Conservation (phyloP, 2,113 vertebrate genomes). For the Paratilapia polleni region DNA sequence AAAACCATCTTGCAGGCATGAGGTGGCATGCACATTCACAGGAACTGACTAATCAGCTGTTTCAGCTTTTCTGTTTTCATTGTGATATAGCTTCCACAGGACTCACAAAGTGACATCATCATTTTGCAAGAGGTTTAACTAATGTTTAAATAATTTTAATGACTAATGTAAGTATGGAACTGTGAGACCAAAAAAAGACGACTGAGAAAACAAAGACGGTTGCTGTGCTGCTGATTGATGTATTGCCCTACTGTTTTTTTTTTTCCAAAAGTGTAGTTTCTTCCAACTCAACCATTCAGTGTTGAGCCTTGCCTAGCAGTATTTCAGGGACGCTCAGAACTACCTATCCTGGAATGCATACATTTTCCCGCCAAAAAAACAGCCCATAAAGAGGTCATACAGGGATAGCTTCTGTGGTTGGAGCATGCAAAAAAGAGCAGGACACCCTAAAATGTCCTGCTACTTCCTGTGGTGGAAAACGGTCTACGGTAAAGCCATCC, state of each 20-base stretch:
- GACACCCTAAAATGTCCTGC: not conserved
- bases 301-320: not conserved
- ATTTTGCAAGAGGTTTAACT: not conserved
- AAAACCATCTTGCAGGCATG: not conserved
- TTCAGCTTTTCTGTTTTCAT: not conserved
- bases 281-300: not conserved
- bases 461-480: not conserved
- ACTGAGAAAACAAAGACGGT: not conserved
- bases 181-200: not conserved
- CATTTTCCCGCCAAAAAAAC: not conserved
- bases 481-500: slow-evolving; percentile 2
- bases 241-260: not conserved
- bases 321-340: not conserved
- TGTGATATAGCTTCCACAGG: not conserved
- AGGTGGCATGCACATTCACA: not conserved
- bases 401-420: not conserved
- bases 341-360: not conserved
- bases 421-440: not conserved
- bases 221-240: not conserved
- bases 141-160: not conserved
- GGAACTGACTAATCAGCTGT: not conserved
- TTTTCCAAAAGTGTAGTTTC: not conserved
- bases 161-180: not conserved
- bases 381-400: not conserved
- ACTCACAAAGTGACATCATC: not conserved